Evolutionary conservation across 2,797 vertebrate species (phyloP), one percentile per base, ranked within the genome.

Genomic region (Cygnus olor): DNA sequence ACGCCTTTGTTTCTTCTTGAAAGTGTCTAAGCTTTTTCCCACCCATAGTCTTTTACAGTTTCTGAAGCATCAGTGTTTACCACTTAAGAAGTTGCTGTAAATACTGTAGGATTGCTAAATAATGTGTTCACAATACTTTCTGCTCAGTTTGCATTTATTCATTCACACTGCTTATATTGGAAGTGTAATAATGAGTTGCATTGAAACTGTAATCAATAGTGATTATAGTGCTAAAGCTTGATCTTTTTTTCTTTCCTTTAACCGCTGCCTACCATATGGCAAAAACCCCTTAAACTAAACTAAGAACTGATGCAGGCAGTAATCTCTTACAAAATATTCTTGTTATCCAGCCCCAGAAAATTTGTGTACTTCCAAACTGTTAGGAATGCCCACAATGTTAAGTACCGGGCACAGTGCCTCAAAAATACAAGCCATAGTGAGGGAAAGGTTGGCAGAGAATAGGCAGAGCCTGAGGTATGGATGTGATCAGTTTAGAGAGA

Each of bases 1-100:
- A 49, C 86, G 61, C 10, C 42, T 93, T 93, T 93, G 45, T 80
- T 92, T 81, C 57, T 79, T 91, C 54, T n/a, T 82, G 47, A 79
- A 88, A 78, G 42, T 44, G 65, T 85, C 24, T 56, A 42, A 92
- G 32, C 11, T 70, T 72, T 92, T 90, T 87, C 45, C 42, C 1
- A n/a, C 66, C 38, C 30, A 47, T 69, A 60, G 34, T 76, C 38
- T 49, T 92, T 92, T 38, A 47, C 64, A 68, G 76, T 61, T 90
- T 89, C 69, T 65, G 76, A 83, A 80, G 45, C 44, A 51, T 56
- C 53, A 78, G 45, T 74, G 34, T 95, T 96, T 94, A 81, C 58
- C 58, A 63, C 57, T 66, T 88, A 49, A 72, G 30, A 72, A 94
- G 42, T 84, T 84, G 44, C 19, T 17, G 7, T 80, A 78, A 85